These are phyloP conservation scores for Talpa occidentalis DNA, from an alignment of 2,113 vertebrate genomes.

Conservation along the genomic window DNA sequence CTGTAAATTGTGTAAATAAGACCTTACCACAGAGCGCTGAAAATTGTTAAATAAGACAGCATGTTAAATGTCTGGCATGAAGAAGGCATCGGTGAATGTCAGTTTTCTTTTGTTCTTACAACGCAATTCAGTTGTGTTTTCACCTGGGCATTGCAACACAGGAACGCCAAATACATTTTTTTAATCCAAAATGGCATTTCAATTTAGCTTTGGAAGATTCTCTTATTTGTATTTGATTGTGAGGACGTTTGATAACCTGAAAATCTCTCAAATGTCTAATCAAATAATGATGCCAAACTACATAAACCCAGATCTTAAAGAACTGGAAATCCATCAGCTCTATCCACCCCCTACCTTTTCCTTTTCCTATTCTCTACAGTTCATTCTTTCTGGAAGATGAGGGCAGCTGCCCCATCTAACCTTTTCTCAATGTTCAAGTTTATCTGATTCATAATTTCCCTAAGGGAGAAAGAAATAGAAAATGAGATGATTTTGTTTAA, in stretches of 20 bases:
- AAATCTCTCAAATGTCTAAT: background rate
- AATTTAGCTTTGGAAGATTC: background rate
- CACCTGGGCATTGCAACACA: background rate
- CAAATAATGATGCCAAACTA: background rate
- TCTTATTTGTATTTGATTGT: background rate
- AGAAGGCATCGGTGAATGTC: background rate
- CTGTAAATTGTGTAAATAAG: background rate
- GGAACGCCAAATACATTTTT: background rate
- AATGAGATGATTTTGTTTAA: constrained; percentile 40
- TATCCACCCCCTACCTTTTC: too few relatives aligned
- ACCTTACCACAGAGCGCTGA: background rate
- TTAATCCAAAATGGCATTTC: background rate
- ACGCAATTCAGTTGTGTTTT: background rate
- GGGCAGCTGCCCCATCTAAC: background rate
- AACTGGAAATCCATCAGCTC: background rate
- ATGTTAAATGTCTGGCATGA: too few relatives aligned
- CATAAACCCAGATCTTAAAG: background rate
- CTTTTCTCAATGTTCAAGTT: background rate
- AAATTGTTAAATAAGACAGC: background rate
- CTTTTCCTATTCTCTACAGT: background rate
- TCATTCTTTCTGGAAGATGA: background rate
- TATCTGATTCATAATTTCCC: constrained; percentile 41
- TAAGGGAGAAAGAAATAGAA: constrained; percentile 41
- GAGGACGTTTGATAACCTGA: background rate
- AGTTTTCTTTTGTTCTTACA: background rate